Base-by-base conservation (phyloP, 2,113 vertebrate genomes). In the Ictalurus furcatus region DNA sequence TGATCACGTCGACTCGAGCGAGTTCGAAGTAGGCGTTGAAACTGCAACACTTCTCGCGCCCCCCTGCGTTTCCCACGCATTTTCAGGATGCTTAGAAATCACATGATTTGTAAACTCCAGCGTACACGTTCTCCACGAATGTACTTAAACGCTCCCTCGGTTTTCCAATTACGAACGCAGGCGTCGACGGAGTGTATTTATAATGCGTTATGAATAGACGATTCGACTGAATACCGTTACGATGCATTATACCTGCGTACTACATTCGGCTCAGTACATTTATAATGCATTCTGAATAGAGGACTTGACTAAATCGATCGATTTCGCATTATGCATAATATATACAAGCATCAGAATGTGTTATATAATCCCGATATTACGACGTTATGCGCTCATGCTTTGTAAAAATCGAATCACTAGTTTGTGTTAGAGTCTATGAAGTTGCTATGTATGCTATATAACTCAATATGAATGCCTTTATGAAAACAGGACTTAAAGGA, bases 61-160 rank as follows among this genome's bases (percentile, higher is more conserved):
- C 86, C 67, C 34, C 28, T 85, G 48, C 37, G n/a, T 90, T 80
- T 87, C 86, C 86, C 54, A 59, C 74, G 54, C 83, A 11, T 71
- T 69, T 90, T 88, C 86, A 85, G 86, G 73, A 90, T 90, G 74
- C 89, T 85, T 88, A 88, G 89, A 90, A 90, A 88, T 90, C 86
- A 90, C 89, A 90, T 90, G 89, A 61, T 80, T 23, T 8, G 83
- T 86, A 61, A 30, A 81, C 84, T 40, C 21, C 8, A 25, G 52
- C 84, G 17, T 73, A 28, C 52, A 73, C 28, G 28, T 59, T 52
- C 44, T 56, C 44, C 59, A 28, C 23, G 9, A 54, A 48, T 0
- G 0, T 67, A 13, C 34, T 44, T 3, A 16, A 28, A n/a, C 58
- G 40, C 25, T 58, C 44, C 69, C 91, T 48, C 28, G 2, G 25